phyloP scores from a whole-genome alignment of 1,140 invertebrate species.

The Meloidogyne hapla region DNA sequence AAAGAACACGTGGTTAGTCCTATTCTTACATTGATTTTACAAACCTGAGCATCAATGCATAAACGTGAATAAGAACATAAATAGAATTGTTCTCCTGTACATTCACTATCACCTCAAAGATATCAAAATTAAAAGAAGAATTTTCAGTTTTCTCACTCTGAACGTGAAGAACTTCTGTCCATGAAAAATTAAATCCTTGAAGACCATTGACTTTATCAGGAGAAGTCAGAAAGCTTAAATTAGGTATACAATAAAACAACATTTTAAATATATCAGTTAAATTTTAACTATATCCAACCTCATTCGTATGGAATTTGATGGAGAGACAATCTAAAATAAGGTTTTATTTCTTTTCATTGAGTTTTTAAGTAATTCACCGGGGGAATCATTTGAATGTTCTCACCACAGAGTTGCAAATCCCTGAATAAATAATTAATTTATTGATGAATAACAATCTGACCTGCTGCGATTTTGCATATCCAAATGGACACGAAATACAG shows the following conservation, averaged over 20 bases:
- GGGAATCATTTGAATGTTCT: constrained; percentile 14
- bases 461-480: constrained; percentile 47
- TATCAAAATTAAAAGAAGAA: neutral
- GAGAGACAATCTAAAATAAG: constrained; percentile 44
- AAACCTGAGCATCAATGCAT: constrained; percentile 50
- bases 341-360: neutral
- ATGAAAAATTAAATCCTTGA: constrained; percentile 63
- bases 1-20: neutral
- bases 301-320: constrained; percentile 55
- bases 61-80: constrained; percentile 62
- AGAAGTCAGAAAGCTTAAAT: constrained; percentile 45
- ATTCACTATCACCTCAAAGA: constrained; percentile 49
- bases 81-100: constrained; percentile 44
- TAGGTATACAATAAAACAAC: neutral
- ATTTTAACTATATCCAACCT: too few species aligned
- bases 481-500: constrained; percentile 53
- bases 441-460: neutral
- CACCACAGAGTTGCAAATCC: constrained; percentile 25
- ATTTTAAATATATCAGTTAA: neutral
- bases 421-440: too few species aligned
- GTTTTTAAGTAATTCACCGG: neutral
- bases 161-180: constrained; percentile 59
- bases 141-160: constrained; percentile 22
- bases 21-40: neutral
- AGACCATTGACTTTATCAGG: constrained; percentile 56